Evolutionary conservation across 2,797 vertebrate genomes (phyloP), one percentile per base, ranked within the genome.

Genomic region (Hemitrygon akajei): DNA sequence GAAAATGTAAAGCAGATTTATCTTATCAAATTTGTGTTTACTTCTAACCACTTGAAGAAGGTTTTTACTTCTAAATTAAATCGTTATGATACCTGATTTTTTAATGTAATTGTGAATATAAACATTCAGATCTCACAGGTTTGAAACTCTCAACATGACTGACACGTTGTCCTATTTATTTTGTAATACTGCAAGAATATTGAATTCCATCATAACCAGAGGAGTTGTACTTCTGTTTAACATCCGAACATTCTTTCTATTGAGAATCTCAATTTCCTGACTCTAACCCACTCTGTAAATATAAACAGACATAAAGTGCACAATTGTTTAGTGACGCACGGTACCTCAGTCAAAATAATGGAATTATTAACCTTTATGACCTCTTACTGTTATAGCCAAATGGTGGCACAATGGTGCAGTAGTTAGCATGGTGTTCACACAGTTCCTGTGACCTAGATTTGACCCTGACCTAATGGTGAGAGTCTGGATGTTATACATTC

Each of bases 101-200:
- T 75, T 75, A 75, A 92, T 9, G 22, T 27, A 30, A 20, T 22
- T 37, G 22, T n/a, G 63, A 34, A 20, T 73, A 75, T 75, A 75
- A 92, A 75, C 75, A 56, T 92, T 91, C 63, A 56, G 30, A 47
- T 47, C 40, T 56, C 40, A 75, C 91, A 91, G 30, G 86, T 89
- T 89, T 89, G 60, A 34, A 69, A 9, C 27, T 69, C 63, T 69
- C n/a, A 30, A 37, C 14, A 16, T 71, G 66, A 34, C 30, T 69
- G 14, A 69, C 60, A 69, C 34, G 60, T 63, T 69, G 22, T 91
- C 37, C 87, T 71, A 91, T 69, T 71, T 40, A 69, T 9, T 66
- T 7, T 89, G 14, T 14, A 34, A 16, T 34, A 89, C n/a, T 5
- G 4, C 37, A 69, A 22, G 66, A 91, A 91, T 91, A 14, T 63